Percentiles rank a stretch among this genome's conserved stretches.
Conservation (phyloP, 2,113 vertebrate species). For the Calidris pygmaea region DNA sequence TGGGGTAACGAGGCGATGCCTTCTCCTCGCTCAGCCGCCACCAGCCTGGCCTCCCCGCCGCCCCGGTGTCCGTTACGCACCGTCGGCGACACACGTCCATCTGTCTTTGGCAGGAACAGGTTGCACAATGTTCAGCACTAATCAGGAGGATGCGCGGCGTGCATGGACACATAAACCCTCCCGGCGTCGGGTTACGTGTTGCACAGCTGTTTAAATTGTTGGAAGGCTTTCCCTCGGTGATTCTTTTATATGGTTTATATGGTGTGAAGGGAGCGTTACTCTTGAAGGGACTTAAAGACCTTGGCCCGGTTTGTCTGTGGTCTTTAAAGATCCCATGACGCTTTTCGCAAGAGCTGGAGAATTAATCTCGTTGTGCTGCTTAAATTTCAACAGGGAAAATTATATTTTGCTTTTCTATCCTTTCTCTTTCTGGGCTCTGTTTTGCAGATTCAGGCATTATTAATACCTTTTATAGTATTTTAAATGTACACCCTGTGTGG, state of each 20-base stretch:
- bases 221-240: neutral
- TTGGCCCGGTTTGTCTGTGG: neutral
- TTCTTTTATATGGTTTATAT: conserved; percentile 30
- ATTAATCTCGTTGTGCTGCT: conserved; percentile 25
- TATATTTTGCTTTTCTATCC: conserved; percentile 9
- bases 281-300: conserved; percentile 27
- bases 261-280: conserved; percentile 31
- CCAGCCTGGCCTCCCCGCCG: rapidly evolving
- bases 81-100: rapidly evolving
- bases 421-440: neutral
- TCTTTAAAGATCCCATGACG: conserved; percentile 54
- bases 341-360: conserved; percentile 28
- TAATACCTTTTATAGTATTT: conserved; percentile 30
- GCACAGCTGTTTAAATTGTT: conserved; percentile 41
- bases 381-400: conserved; percentile 25
- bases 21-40: neutral
- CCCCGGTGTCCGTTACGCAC: rapidly evolving
- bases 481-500: conserved; percentile 14
- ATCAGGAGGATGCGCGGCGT: neutral
- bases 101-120: neutral
- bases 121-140: rapidly evolving
- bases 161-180: neutral
- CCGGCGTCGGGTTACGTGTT: neutral
- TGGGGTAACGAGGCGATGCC: neutral
- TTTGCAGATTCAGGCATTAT: conserved; percentile 32